Evolutionary conservation across 2,888 invertebrate species (phyloP).

Genomic region (Parnassius mnemosyne): DNA sequence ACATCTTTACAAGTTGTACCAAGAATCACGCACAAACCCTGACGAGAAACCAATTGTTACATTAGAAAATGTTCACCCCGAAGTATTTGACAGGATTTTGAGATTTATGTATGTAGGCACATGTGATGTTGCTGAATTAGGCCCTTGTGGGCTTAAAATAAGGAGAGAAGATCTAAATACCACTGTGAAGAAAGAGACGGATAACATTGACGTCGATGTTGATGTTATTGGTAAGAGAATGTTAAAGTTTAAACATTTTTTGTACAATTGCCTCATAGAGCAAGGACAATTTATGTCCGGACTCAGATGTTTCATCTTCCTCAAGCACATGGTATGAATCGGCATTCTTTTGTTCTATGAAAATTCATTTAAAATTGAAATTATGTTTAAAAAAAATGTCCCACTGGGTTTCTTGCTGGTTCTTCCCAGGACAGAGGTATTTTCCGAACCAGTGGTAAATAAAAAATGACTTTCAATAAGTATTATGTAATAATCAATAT

Average conservation of each 20-base stretch:
- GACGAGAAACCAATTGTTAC: constrained; percentile 62
- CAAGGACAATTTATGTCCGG: too few species aligned
- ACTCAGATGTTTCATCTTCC: too few species aligned
- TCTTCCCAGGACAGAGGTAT: too few species aligned
- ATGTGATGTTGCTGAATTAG: constrained; percentile 81
- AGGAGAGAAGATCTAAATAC: constrained; percentile 61
- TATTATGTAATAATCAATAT: too few species aligned
- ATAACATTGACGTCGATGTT: constrained; percentile 47
- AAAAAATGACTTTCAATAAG: too few species aligned
- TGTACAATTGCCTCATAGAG: too few species aligned
- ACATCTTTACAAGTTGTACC: constrained; percentile 80
- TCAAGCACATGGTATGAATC: too few species aligned
- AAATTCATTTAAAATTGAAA: too few species aligned
- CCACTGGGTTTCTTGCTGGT: too few species aligned
- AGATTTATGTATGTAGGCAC: constrained; percentile 83
- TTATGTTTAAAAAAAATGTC: too few species aligned
- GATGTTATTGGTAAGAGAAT: constrained; percentile 49
- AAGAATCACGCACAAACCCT: constrained; percentile 45
- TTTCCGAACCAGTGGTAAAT: too few species aligned
- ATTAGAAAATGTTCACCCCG: constrained; percentile 79
- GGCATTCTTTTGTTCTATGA: too few species aligned
- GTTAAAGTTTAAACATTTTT: neutral
- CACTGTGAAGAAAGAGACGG: constrained; percentile 52
- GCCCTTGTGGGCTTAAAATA: constrained; percentile 70
- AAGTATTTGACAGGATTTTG: constrained; percentile 87